Percentiles rank a stretch among this genome's conserved stretches.
phyloP scores from a whole-genome alignment of 2,888 invertebrate genomes.

The Melinopterus prodromus region DNA sequence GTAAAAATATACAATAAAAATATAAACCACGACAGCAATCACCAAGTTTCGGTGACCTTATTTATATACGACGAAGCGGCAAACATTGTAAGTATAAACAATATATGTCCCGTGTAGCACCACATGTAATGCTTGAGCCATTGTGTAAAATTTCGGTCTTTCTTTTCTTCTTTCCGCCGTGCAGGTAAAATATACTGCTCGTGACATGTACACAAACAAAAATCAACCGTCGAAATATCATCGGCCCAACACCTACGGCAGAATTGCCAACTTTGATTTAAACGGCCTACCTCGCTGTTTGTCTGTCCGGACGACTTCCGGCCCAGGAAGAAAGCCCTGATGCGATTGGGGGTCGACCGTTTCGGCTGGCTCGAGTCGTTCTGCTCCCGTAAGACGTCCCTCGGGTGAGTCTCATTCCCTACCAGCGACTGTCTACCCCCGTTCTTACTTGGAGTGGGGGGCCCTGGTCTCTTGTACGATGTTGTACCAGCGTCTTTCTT shows the following conservation, averaged over 20 bases:
- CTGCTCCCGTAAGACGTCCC: slow-evolving; percentile 67
- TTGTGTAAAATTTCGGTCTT: not conserved
- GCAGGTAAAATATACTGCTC: slow-evolving; percentile 5
- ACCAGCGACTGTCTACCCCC: slow-evolving; percentile 75
- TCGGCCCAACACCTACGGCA: slow-evolving; percentile 13
- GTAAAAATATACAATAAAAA: slow-evolving; percentile 20
- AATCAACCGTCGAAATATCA: slow-evolving; percentile 4
- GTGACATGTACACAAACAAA: slow-evolving; percentile 32
- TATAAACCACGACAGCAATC: not conserved
- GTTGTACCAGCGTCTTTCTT: slow-evolving; percentile 72
- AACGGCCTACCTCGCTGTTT: slow-evolving; percentile 47
- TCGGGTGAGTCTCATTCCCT: slow-evolving; percentile 64
- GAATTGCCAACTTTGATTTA: slow-evolving; percentile 18
- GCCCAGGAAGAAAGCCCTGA: slow-evolving; percentile 68
- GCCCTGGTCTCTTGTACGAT: slow-evolving; percentile 85
- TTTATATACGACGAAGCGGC: slow-evolving; percentile 33
- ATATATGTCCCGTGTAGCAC: slow-evolving; percentile 31
- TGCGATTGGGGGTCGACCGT: slow-evolving; percentile 70
- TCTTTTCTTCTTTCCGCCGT: slow-evolving; percentile 6
- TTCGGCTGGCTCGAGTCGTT: slow-evolving; percentile 58
- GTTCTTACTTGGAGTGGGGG: slow-evolving; percentile 87
- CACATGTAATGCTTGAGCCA: slow-evolving; percentile 22
- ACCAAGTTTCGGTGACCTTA: slow-evolving; percentile 23
- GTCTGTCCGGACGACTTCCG: slow-evolving; percentile 50
- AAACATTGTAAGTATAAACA: slow-evolving; percentile 29